A percentile compares a stretch with the other conserved stretches of the same genome.
These are phyloP conservation scores for Harpalus rubripes DNA, from an alignment of 2,888 invertebrate species.

Conservation along the genomic window DNA sequence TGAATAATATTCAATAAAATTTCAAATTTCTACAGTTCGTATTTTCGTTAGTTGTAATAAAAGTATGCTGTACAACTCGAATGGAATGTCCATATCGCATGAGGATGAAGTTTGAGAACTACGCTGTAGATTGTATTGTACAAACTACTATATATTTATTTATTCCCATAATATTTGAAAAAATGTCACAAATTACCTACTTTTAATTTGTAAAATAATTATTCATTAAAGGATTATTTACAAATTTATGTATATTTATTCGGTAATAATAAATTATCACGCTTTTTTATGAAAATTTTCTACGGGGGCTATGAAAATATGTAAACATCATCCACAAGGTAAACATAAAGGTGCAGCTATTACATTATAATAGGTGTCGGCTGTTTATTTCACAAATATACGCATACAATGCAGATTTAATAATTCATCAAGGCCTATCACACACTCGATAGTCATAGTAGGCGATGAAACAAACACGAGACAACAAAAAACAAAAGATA, in stretches of 20 bases:
- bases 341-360: conserved; percentile 48
- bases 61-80: no score
- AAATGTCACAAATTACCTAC: no score
- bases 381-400: conserved; percentile 24
- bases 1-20: no score
- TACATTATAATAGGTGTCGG: conserved; percentile 56
- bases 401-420: conserved; percentile 53
- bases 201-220: no score
- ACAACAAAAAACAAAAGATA: neutral
- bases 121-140: no score
- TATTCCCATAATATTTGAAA: no score
- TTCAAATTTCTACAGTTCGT: no score
- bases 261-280: neutral
- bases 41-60: no score
- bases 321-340: conserved; percentile 54
- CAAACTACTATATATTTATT: no score
- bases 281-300: neutral
- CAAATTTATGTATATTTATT: neutral
- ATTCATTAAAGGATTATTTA: neutral
- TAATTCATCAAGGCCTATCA: conserved; percentile 58
- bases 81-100: no score
- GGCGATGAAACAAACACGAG: conserved; percentile 24
- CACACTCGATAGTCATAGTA: conserved; percentile 14
- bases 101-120: no score
- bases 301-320: conserved; percentile 41